Evolutionary conservation across 2,888 invertebrate genomes (phyloP).

Genomic region (Cynaeus angustus): DNA sequence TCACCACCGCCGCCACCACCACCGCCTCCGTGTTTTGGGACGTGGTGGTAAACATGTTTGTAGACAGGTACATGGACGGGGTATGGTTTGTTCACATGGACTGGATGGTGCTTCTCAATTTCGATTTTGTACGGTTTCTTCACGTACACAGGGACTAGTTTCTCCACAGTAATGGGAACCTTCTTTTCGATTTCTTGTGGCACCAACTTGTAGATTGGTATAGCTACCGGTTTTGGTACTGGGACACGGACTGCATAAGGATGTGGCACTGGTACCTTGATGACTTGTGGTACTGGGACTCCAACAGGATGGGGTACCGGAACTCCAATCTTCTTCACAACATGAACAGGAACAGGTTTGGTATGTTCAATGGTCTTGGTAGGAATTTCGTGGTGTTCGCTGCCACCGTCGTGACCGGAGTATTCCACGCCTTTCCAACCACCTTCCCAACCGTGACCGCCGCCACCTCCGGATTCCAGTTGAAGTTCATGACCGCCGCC

Average conservation of each 20-base stretch:
- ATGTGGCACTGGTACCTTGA: slow-evolving; percentile 83
- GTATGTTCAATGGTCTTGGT: slow-evolving; percentile 80
- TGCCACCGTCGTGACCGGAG: slow-evolving; percentile 68
- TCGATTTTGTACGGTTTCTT: slow-evolving; percentile 85
- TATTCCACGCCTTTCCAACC: slow-evolving; percentile 68
- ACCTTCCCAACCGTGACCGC: slow-evolving; percentile 62
- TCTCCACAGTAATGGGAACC: slow-evolving; percentile 84
- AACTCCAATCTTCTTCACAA: slow-evolving; percentile 82
- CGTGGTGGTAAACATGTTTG: slow-evolving; percentile 82
- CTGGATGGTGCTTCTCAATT: slow-evolving; percentile 83
- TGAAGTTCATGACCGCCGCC: slow-evolving; percentile 67
- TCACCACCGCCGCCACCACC: slow-evolving; percentile 53
- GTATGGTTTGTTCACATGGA: slow-evolving; percentile 79
- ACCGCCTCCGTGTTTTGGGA: slow-evolving; percentile 62
- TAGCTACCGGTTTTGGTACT: slow-evolving; percentile 82
- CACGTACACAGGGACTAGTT: slow-evolving; percentile 81
- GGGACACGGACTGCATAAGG: slow-evolving; percentile 83
- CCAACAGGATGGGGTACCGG: slow-evolving; percentile 83
- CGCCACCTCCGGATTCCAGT: slow-evolving; percentile 69
- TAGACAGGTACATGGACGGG: slow-evolving; percentile 84
- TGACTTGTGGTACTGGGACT: slow-evolving; percentile 78
- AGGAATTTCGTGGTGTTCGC: slow-evolving; percentile 71
- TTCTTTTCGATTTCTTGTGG: slow-evolving; percentile 83
- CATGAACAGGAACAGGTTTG: slow-evolving; percentile 81
- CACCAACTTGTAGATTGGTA: slow-evolving; percentile 83